Evolutionary conservation across 2,888 invertebrate genomes (phyloP), one percentile per base, ranked within the genome.

Genomic region (Fissipunctia ypsillon): DNA sequence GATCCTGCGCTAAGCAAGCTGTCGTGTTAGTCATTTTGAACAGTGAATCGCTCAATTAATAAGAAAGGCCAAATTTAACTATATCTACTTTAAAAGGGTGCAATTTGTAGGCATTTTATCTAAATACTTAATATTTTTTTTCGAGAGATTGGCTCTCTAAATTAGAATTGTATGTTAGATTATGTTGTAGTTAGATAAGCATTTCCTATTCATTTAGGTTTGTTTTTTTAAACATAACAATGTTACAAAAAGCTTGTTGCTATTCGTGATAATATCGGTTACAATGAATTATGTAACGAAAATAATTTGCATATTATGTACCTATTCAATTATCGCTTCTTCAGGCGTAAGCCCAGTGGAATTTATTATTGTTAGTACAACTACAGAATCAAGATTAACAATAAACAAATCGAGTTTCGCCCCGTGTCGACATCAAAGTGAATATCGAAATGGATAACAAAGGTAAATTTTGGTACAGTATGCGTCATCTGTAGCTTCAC

Each of bases 281-380:
- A 72, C 69, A 56, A 67, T 70, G 65, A 69, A 68, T 80, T 75
- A 80, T 64, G 69, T 75, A 80, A 79, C 67, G 31, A 41, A 22
- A 67, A 64, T 74, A 60, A 48, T 75, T 75, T 38, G 43, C 73
- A 72, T 72, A 72, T 9, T 35, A 76, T 60, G 48, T 41, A 73
- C n/a, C n/a, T 79, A 79, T 60, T 60, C 25, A 65, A 69, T 75
- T 0, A 59, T 25, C 9, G 16, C 9, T 35, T 67, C 48, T 48
- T 19, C 19, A 61, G 10, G 57, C 48, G 56, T 56, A 61, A 45
- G 3, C 48, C 16, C 43, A 45, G 22, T 76, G 77, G 56, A 66
- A 72, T 77, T 56, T 61, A 78, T 78, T 66, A 56, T 77, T 73
- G 54, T 73, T 41, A 61, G 48, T 70, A 57, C 31, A n/a, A 41